These are phyloP conservation scores for Sinella curviseta DNA, from an alignment of 1,140 invertebrate genomes.

Conservation along the genomic window DNA sequence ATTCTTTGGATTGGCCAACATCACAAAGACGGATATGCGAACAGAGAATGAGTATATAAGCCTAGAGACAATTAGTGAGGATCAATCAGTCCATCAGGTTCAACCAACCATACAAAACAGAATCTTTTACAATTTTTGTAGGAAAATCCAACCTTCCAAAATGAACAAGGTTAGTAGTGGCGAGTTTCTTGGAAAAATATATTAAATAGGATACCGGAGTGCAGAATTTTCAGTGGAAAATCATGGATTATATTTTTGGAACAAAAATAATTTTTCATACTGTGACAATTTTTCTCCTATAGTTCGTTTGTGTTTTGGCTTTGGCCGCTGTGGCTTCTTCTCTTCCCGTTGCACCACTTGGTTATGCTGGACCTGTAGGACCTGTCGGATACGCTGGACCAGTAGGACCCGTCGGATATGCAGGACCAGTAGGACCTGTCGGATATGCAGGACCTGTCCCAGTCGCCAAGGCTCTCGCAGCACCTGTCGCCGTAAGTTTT, in stretches of 20 bases:
- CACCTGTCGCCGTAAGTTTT: neutral
- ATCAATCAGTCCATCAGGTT: conserved; percentile 1
- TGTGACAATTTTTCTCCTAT: neutral
- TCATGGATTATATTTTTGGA: neutral
- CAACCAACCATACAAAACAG: neutral
- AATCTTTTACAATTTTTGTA: neutral
- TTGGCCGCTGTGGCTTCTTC: neutral
- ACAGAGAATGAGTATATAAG: conserved; percentile 3
- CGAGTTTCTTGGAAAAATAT: neutral
- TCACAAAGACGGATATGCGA: neutral
- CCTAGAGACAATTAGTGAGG: neutral
- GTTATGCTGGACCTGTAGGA: neutral
- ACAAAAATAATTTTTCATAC: neutral
- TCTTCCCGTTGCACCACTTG: neutral
- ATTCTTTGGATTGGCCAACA: neutral
- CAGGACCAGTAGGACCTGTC: neutral
- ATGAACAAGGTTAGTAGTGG: neutral
- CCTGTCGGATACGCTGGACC: neutral
- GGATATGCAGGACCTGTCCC: neutral
- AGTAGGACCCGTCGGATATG: neutral
- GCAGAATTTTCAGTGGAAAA: neutral
- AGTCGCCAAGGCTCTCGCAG: neutral
- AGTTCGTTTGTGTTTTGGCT: neutral
- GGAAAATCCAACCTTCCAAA: neutral
- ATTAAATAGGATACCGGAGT: neutral